Evolutionary conservation across 2,888 invertebrate species (phyloP).

Genomic region (Oligia fasciuncula): DNA sequence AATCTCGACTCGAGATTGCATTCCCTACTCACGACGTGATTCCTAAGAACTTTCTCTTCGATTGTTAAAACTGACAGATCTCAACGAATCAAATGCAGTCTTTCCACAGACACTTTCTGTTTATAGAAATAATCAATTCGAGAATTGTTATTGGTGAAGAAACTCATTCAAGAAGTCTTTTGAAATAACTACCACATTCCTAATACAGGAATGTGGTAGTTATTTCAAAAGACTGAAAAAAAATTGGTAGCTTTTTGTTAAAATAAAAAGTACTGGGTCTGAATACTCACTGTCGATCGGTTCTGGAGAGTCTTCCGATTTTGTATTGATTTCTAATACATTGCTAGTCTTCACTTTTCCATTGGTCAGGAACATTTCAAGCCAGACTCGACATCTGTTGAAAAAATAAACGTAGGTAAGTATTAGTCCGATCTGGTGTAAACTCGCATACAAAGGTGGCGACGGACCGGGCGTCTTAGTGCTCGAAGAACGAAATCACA

Average conservation of each 20-base stretch:
- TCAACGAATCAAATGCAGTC: background rate
- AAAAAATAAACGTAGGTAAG: background rate
- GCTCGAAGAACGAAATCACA: background rate
- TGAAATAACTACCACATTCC: too few relatives aligned
- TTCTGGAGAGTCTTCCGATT: constrained; percentile 90
- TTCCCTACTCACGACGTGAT: too few relatives aligned
- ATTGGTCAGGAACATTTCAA: constrained; percentile 96
- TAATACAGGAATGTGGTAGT: background rate
- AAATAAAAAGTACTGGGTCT: background rate
- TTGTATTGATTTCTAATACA: constrained; percentile 96
- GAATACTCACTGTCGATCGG: constrained; percentile 84
- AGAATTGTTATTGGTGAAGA: background rate
- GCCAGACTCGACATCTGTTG: constrained; percentile 95
- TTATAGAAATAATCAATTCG: too few relatives aligned
- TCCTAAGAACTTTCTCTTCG: too few relatives aligned
- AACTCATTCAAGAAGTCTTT: background rate
- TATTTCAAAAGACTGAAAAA: background rate
- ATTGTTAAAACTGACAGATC: too few relatives aligned
- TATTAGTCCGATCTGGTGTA: background rate
- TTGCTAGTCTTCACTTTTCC: constrained; percentile 97
- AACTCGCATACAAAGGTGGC: too few relatives aligned
- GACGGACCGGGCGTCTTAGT: background rate
- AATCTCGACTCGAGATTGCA: too few relatives aligned
- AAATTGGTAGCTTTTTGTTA: background rate
- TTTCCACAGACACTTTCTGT: background rate